A percentile compares a stretch with the other conserved stretches of the same genome.
Evolutionary conservation across 2,888 invertebrate genomes (phyloP).

Genomic region (Tubulanus polymorphus): DNA sequence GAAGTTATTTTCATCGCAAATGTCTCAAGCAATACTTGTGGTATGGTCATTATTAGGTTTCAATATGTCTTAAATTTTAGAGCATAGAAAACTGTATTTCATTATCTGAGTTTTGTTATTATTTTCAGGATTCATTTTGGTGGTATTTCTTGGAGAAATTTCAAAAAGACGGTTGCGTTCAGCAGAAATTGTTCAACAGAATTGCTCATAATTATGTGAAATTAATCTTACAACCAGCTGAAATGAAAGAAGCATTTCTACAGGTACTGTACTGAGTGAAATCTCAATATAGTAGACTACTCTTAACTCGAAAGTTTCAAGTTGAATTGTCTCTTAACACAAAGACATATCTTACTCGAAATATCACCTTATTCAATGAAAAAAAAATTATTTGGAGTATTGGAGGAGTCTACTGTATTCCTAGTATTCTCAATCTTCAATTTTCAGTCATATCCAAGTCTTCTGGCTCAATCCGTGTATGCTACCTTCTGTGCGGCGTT

Average conservation of each 20-base stretch:
- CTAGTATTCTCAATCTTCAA: too few relatives aligned
- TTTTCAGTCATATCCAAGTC: slow-evolving; percentile 41
- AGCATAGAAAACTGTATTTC: neutral
- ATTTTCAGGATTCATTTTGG: slow-evolving; percentile 49
- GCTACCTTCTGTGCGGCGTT: slow-evolving; percentile 46
- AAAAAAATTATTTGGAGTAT: too few relatives aligned
- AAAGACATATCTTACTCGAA: too few relatives aligned
- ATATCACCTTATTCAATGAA: too few relatives aligned
- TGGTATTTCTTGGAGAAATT: slow-evolving; percentile 46
- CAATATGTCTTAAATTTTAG: neutral
- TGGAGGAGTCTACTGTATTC: too few relatives aligned
- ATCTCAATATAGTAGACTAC: too few relatives aligned
- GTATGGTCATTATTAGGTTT: slow-evolving; percentile 21
- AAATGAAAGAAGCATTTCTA: too few relatives aligned
- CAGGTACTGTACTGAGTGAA: too few relatives aligned
- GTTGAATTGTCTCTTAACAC: too few relatives aligned
- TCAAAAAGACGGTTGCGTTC: slow-evolving; percentile 33
- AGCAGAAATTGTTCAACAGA: slow-evolving; percentile 45
- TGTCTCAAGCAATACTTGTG: slow-evolving; percentile 47
- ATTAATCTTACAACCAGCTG: too few relatives aligned
- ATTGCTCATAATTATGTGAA: slow-evolving; percentile 49
- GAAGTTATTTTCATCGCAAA: slow-evolving; percentile 39
- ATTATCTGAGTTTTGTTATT: neutral
- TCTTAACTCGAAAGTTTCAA: too few relatives aligned
- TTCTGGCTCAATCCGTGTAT: slow-evolving; percentile 48